A percentile compares a stretch with the other conserved stretches of the same genome.
phyloP scores from a whole-genome alignment of 1,140 invertebrate genomes.

The Conus betulinus region DNA sequence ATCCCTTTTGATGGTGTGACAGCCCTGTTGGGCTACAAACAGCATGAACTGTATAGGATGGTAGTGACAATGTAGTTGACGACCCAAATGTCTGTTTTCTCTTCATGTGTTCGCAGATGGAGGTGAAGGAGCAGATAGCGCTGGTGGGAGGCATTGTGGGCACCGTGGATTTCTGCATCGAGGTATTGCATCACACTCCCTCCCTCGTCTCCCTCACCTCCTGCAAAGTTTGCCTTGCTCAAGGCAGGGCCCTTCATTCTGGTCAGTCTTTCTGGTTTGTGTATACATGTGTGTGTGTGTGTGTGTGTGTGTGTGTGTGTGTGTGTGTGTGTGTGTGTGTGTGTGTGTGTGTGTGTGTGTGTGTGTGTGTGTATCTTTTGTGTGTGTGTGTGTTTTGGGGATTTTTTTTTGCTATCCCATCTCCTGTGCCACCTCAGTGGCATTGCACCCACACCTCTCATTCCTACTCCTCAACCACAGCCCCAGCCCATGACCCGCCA shows the following conservation, averaged over 20 bases:
- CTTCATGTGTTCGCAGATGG: constrained; percentile 50
- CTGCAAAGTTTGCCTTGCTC: constrained; percentile 23
- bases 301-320: constrained; percentile 10
- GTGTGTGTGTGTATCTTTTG: constrained; percentile 5
- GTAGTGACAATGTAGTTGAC: no score
- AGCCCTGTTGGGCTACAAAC: no score
- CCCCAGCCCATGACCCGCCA: no score
- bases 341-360: constrained; percentile 8
- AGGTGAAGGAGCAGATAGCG: constrained; percentile 63
- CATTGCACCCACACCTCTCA: no score
- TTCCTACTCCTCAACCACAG: no score
- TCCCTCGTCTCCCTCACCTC: constrained; percentile 44
- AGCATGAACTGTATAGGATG: no score
- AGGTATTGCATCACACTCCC: constrained; percentile 47
- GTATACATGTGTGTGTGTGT: background rate
- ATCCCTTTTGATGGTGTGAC: no score
- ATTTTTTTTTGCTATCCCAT: no score
- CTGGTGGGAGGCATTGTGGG: constrained; percentile 72
- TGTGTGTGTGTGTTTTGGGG: background rate
- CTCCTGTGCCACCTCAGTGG: no score
- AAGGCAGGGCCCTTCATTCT: constrained; percentile 24
- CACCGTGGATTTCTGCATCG: constrained; percentile 63
- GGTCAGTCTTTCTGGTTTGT: background rate
- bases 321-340: background rate
- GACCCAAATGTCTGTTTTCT: no score